These are phyloP conservation scores for Mamestra brassicae DNA, from an alignment of 2,888 invertebrate species.

Conservation along the genomic window DNA sequence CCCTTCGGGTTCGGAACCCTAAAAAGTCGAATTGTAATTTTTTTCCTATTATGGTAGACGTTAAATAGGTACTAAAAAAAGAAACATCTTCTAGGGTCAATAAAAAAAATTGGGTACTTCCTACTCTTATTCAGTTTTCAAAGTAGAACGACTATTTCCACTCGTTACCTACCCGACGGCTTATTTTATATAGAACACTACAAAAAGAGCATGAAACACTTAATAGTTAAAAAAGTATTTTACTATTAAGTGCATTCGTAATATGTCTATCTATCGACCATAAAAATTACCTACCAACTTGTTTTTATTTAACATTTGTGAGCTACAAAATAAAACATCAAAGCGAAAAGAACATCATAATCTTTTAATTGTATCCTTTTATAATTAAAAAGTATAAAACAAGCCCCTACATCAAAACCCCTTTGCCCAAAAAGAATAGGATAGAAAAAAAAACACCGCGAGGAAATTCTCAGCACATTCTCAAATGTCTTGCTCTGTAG, in stretches of 20 bases:
- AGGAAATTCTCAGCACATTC: constrained; percentile 29
- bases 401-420: constrained; percentile 20
- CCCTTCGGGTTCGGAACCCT: too few relatives aligned
- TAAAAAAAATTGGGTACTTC: too few relatives aligned
- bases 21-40: too few relatives aligned
- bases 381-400: constrained; percentile 11
- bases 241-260: too few relatives aligned
- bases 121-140: too few relatives aligned
- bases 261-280: background rate
- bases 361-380: constrained; percentile 44
- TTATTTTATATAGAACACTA: background rate
- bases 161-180: background rate
- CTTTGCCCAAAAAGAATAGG: constrained; percentile 29
- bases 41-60: too few relatives aligned
- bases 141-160: background rate
- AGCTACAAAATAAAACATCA: constrained; percentile 36
- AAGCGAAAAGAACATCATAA: constrained; percentile 31
- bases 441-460: constrained; percentile 35
- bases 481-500: constrained; percentile 17
- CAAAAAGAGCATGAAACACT: too few relatives aligned
- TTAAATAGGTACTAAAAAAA: too few relatives aligned
- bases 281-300: background rate
- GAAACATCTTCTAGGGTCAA: too few relatives aligned
- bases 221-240: too few relatives aligned
- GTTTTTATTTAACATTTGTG: too few relatives aligned